These are phyloP conservation scores for Pantelozetes paolii DNA, from an alignment of 2,888 invertebrate species.

Conservation along the genomic window DNA sequence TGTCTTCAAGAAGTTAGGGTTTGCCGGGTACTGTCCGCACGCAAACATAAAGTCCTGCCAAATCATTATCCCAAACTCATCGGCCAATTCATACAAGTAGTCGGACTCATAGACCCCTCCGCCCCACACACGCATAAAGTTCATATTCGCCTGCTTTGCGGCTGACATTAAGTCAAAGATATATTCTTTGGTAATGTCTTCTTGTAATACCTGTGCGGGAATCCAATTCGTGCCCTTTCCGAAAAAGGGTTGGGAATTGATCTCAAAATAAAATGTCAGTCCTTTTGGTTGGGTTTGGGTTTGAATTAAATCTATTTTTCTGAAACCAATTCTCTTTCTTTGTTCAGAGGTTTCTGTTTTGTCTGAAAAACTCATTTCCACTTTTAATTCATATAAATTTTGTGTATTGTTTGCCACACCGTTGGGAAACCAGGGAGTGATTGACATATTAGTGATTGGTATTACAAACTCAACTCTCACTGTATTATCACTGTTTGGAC, in stretches of 20 bases:
- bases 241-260: constrained; percentile 82
- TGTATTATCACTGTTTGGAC: not conserved
- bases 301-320: constrained; percentile 77
- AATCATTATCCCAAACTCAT: constrained; percentile 81
- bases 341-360: constrained; percentile 51
- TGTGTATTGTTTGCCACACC: constrained; percentile 61
- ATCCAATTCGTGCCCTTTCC: constrained; percentile 94
- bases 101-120: constrained; percentile 94
- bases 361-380: constrained; percentile 55
- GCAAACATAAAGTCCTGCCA: constrained; percentile 99
- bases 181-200: constrained; percentile 60
- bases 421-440: constrained; percentile 83
- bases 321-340: constrained; percentile 71
- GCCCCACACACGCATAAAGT: constrained; percentile 95
- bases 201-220: constrained; percentile 77
- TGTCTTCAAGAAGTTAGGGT: constrained; percentile 65
- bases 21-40: constrained; percentile 84
- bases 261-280: constrained; percentile 72
- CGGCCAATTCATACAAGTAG: constrained; percentile 78
- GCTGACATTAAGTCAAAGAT: constrained; percentile 64
- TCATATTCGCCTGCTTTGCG: constrained; percentile 74
- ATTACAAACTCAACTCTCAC: not conserved
- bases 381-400: constrained; percentile 65
- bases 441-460: not conserved
- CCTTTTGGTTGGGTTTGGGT: constrained; percentile 55